These are phyloP conservation scores for Zaprionus inermis DNA, from an alignment of 1,140 invertebrate genomes.

Conservation along the genomic window DNA sequence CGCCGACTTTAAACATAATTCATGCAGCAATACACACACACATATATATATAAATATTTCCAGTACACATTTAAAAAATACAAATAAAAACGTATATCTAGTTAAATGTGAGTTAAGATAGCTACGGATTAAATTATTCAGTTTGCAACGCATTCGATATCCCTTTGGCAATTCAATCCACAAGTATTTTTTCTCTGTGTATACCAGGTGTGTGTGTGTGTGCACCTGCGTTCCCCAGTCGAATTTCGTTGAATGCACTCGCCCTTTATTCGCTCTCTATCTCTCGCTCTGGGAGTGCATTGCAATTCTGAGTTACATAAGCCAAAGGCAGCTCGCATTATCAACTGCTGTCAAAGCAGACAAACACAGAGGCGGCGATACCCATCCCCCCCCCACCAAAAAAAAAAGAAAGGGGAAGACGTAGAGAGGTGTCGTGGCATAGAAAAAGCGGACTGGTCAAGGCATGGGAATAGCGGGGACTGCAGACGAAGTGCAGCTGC, in stretches of 20 bases:
- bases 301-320: conserved; percentile 3
- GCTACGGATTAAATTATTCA: neutral
- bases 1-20: conserved; percentile 24
- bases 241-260: conserved; percentile 39
- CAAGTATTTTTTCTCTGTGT: conserved; percentile 2
- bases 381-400: too few species aligned
- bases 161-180: neutral
- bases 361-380: neutral
- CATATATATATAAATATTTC: too few species aligned
- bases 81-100: neutral
- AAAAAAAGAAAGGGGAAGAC: neutral
- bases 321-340: conserved; percentile 9
- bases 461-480: neutral
- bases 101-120: neutral
- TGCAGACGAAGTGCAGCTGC: neutral
- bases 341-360: conserved; percentile 3
- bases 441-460: neutral
- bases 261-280: conserved; percentile 5
- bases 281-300: neutral
- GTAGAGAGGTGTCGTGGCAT: neutral
- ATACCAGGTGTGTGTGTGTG: conserved; percentile 7
- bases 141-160: neutral
- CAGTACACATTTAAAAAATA: too few species aligned
- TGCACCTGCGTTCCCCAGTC: conserved; percentile 14
- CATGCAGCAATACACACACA: neutral